Percentiles rank a stretch among this genome's conserved stretches.
Evolutionary conservation across 2,113 vertebrate genomes (phyloP).

Genomic region (Sphaerodactylus townsendi): DNA sequence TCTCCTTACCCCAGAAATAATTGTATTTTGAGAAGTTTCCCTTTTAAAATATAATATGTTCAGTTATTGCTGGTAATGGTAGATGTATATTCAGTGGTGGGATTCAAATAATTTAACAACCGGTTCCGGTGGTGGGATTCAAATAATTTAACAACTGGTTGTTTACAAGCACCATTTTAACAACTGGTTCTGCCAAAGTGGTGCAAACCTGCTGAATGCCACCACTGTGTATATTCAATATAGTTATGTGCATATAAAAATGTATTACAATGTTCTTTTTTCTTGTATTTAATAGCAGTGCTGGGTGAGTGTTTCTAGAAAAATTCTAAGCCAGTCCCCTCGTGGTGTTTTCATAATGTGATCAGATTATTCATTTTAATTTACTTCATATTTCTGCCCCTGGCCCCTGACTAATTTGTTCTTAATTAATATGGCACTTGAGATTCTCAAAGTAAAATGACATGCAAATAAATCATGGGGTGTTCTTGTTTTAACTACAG

Average conservation of each 20-base stretch:
- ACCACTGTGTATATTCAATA: too few relatives aligned
- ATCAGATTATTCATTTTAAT: constrained; percentile 37
- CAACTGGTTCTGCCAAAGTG: too few relatives aligned
- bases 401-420: constrained; percentile 38
- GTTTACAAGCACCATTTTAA: too few relatives aligned
- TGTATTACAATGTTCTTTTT: too few relatives aligned
- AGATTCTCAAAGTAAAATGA: constrained; percentile 36
- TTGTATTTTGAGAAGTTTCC: not conserved
- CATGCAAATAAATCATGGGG: constrained; percentile 40
- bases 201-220: too few relatives aligned
- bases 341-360: not conserved
- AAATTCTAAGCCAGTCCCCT: not conserved
- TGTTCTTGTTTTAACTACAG: constrained; percentile 27
- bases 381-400: constrained; percentile 22
- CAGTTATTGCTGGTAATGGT: too few relatives aligned
- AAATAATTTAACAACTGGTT: too few relatives aligned
- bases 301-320: not conserved
- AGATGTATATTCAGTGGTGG: too few relatives aligned
- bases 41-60: too few relatives aligned
- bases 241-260: too few relatives aligned
- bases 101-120: too few relatives aligned
- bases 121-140: too few relatives aligned
- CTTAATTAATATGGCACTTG: constrained; percentile 46
- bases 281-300: not conserved
- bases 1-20: not conserved